A percentile compares a stretch with the other conserved stretches of the same genome.
Evolutionary conservation across 1,140 invertebrate species (phyloP).

Genomic region (Eriosoma lanigerum): DNA sequence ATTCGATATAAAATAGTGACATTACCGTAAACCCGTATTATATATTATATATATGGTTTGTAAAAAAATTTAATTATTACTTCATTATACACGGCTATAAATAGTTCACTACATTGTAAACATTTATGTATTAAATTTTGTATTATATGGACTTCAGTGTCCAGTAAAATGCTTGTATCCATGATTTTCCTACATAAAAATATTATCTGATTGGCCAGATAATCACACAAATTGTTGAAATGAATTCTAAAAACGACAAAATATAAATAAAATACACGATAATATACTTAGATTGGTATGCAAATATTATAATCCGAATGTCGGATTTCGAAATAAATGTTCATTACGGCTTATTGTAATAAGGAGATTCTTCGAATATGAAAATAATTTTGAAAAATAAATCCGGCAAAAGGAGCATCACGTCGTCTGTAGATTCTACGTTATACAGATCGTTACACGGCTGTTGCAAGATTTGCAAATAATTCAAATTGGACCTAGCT

Average conservation of each 20-base stretch:
- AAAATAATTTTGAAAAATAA: background rate
- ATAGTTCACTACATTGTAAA: background rate
- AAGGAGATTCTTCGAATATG: background rate
- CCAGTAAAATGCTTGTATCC: background rate
- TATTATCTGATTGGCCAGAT: background rate
- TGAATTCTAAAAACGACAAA: background rate
- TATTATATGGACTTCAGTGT: background rate
- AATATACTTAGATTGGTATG: background rate
- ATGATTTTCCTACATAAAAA: constrained; percentile 16
- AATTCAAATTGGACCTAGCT: constrained; percentile 7
- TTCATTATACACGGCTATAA: background rate
- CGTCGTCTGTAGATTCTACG: background rate
- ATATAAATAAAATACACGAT: background rate
- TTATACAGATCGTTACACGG: background rate
- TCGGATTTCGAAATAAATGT: no score
- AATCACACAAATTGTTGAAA: background rate
- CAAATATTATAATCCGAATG: no score
- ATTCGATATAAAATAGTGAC: background rate
- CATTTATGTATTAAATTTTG: background rate
- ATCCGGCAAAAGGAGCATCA: background rate
- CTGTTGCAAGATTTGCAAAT: background rate
- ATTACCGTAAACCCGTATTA: background rate
- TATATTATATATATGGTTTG: no score
- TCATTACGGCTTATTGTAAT: constrained; percentile 11
- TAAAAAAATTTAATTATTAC: background rate